Evolutionary conservation across 2,888 invertebrate genomes (phyloP).

Genomic region (Teleogryllus oceanicus): DNA sequence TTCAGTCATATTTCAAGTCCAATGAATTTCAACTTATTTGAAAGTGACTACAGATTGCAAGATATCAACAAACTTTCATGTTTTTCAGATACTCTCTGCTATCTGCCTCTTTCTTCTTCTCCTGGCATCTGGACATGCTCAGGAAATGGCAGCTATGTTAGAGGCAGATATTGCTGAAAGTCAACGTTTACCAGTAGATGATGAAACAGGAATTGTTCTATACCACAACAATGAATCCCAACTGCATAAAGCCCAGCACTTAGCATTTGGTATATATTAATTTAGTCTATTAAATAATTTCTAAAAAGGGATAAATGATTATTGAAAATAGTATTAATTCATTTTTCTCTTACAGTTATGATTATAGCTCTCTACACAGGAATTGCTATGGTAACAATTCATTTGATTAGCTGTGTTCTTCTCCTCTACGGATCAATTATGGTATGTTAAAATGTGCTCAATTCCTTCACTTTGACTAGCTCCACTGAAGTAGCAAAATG

Average conservation of each 20-base stretch:
- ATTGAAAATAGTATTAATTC: not conserved
- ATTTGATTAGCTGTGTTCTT: constrained; percentile 47
- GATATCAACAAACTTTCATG: no score
- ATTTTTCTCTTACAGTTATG: constrained; percentile 44
- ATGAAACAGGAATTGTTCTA: constrained; percentile 30
- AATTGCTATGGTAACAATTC: constrained; percentile 46
- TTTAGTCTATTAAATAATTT: no score
- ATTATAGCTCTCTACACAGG: constrained; percentile 48
- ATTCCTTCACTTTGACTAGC: no score
- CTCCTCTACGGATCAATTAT: constrained; percentile 49
- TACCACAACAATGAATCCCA: constrained; percentile 46
- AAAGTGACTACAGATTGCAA: no score
- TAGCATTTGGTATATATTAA: constrained; percentile 45
- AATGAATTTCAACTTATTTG: no score
- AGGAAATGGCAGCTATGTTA: constrained; percentile 49
- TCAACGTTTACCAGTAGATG: constrained; percentile 36
- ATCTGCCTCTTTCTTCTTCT: constrained; percentile 46
- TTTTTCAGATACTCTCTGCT: constrained; percentile 45
- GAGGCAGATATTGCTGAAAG: constrained; percentile 49
- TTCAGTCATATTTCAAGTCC: no score
- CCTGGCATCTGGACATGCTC: constrained; percentile 48
- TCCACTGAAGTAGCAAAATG: no score
- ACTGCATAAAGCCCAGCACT: constrained; percentile 49
- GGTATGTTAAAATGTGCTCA: constrained; percentile 41
- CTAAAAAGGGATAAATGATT: not conserved